Base-by-base conservation (phyloP, 2,797 vertebrate species). In the Okamejei kenojei region DNA sequence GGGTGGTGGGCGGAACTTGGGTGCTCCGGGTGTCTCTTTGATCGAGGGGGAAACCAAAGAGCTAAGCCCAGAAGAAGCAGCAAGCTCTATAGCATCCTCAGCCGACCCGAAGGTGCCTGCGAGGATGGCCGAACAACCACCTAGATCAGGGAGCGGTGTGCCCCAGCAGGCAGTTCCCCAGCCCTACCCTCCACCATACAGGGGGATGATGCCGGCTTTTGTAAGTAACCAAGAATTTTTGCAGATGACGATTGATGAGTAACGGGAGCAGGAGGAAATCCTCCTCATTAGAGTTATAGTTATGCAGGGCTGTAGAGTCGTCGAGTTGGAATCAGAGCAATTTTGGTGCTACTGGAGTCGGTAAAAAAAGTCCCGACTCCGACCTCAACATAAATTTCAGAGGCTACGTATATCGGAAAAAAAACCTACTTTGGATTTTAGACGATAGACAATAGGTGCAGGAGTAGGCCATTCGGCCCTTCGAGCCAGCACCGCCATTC, bases 1-100 rank as follows among this genome's bases (percentile, higher is more conserved):
- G 98, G 99, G 99, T 96, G 99, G 99, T 96, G 98, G 98, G 97
- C 98, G 98, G 97, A 99, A 97, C 96, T 97, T 99, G 94, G 97
- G 97, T 93, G 96, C 97, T 95, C 95, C 96, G n/a, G 95, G 95
- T 58, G 90, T 35, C 68, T 76, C 90, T 74, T 76, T 73, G 65
- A 73, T 58, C 68, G 90, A 92, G 90, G 68, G 68, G 68, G 90
- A 92, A 76, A n/a, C 71, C 90, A 92, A 92, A 92, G 38, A 73
- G 73, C 38, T n/a, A 92, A 92, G 38, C 90, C 71, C 38, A 92
- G 90, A 92, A 92, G 90, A 92, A 74, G 68, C 96, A 94, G 94
- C 94, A 0, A 88, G 84, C 84, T 88, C 61, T 88, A 88, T 35
- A 88, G 84, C 84, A 88, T 91, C 90, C 90, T 91, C 90, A 74